phyloP scores from a whole-genome alignment of 1,140 invertebrate genomes.

The Olivierus martensii region DNA sequence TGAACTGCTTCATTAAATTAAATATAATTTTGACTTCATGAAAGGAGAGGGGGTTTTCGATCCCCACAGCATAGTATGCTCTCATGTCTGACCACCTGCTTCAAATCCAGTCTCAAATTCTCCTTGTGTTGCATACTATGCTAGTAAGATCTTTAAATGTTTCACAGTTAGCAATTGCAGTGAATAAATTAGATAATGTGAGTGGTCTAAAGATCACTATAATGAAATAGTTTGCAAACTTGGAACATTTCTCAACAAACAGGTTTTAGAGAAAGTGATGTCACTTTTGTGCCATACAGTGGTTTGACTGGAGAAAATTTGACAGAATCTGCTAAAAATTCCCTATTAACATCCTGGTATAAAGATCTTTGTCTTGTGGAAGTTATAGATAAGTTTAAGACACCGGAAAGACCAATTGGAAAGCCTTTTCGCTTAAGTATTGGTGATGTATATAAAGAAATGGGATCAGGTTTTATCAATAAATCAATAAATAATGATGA shows the following conservation, averaged over 20 bases:
- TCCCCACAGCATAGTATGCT: constrained; percentile 85
- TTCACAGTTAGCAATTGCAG: constrained; percentile 64
- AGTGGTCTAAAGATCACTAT: constrained; percentile 66
- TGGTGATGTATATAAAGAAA: constrained; percentile 89
- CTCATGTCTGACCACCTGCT: constrained; percentile 89
- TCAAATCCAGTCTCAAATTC: constrained; percentile 99
- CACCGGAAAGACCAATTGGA: constrained; percentile 57
- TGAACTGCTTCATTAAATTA: too few relatives aligned
- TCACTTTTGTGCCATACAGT: constrained; percentile 88
- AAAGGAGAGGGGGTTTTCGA: too few relatives aligned
- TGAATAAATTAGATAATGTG: constrained; percentile 74
- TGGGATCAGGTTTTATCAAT: constrained; percentile 65
- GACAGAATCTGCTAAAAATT: constrained; percentile 47
- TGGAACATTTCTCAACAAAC: constrained; percentile 77
- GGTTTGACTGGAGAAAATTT: constrained; percentile 91
- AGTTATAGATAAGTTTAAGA: constrained; percentile 58
- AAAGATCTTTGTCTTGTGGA: constrained; percentile 62
- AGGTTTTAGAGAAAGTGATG: constrained; percentile 79
- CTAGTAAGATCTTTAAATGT: constrained; percentile 78
- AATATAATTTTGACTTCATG: too few relatives aligned
- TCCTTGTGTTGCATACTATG: constrained; percentile 78
- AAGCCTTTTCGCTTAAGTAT: constrained; percentile 85
- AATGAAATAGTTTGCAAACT: constrained; percentile 74
- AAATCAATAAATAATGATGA: too few relatives aligned
- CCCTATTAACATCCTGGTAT: constrained; percentile 62